A percentile compares a stretch with the other conserved stretches of the same genome.
Conservation (phyloP, 1,140 invertebrate genomes). For the Brachionus asplanchnoidis region DNA sequence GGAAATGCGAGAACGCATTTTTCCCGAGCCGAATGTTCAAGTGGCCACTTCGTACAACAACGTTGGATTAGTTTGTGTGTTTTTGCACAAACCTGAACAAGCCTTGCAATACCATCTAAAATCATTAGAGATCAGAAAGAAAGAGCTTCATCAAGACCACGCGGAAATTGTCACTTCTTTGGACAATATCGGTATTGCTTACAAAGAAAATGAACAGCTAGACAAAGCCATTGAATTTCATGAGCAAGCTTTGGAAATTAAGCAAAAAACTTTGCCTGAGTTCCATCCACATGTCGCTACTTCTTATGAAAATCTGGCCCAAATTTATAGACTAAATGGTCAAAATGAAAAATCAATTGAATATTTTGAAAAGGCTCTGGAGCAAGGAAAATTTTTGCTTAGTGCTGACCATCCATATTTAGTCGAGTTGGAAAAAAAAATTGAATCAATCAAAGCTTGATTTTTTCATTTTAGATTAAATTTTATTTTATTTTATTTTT, state of each 20-base stretch:
- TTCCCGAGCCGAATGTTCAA: neutral
- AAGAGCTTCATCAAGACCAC: neutral
- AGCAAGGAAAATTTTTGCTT: neutral
- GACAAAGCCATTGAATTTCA: constrained; percentile 4
- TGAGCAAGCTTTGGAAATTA: neutral
- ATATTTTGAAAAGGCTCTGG: constrained; percentile 11
- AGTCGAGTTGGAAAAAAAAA: neutral
- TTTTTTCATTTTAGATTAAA: neutral
- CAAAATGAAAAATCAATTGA: neutral
- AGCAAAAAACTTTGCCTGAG: neutral
- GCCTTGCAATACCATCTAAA: neutral
- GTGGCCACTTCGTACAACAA: constrained; percentile 12
- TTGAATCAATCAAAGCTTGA: neutral
- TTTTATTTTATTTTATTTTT: neutral
- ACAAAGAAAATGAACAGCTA: neutral
- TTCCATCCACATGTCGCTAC: constrained; percentile 17
- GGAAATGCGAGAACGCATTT: neutral
- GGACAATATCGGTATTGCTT: neutral
- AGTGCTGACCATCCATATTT: neutral
- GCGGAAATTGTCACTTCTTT: neutral
- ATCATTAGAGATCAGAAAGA: neutral
- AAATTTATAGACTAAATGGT: neutral
- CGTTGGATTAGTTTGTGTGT: neutral
- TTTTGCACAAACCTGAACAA: neutral
- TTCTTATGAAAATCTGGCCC: neutral